Percentiles rank a stretch among this genome's conserved stretches.
phyloP scores from a whole-genome alignment of 2,797 vertebrate genomes.

The Lemur catta region DNA sequence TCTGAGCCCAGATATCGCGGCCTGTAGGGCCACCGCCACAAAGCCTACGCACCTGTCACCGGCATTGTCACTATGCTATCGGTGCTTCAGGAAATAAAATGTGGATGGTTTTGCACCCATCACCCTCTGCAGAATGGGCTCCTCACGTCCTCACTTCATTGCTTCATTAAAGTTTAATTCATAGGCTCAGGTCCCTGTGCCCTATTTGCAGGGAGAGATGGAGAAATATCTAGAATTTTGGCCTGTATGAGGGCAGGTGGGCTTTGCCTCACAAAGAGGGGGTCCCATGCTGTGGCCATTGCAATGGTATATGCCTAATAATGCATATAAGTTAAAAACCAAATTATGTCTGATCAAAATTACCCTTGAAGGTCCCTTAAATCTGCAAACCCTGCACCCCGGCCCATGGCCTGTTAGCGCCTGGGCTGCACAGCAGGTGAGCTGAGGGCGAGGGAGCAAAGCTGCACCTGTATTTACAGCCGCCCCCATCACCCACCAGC shows the following conservation, averaged over 20 bases:
- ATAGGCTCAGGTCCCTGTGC: background rate
- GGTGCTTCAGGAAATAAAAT: background rate
- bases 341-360: background rate
- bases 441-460: background rate
- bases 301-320: background rate
- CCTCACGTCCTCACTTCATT: background rate
- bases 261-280: background rate
- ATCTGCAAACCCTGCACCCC: too few relatives aligned
- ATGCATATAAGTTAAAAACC: background rate
- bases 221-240: background rate
- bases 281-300: background rate
- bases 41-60: fast-evolving
- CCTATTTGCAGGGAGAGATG: background rate
- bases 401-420: too few relatives aligned
- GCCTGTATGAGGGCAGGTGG: background rate
- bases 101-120: background rate
- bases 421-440: background rate
- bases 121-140: background rate
- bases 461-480: background rate
- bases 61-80: fast-evolving
- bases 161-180: background rate
- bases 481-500: background rate
- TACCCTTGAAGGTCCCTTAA: background rate
- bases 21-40: fast-evolving
- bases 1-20: background rate